A percentile compares a stretch with the other conserved stretches of the same genome.
Evolutionary conservation across 2,113 vertebrate species (phyloP).

Genomic region (Chrysemys picta): DNA sequence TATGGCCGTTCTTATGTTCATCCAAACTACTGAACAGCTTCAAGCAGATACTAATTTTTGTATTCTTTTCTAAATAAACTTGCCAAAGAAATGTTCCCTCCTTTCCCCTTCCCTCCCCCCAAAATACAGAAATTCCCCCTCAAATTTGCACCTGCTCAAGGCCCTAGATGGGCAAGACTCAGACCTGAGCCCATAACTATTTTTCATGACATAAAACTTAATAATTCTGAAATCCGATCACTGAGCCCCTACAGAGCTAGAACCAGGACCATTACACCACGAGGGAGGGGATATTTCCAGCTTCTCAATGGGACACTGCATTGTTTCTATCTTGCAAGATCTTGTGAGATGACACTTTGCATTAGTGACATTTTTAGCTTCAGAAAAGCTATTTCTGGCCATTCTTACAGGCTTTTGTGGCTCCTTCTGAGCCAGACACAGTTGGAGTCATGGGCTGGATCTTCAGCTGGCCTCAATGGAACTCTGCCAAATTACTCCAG

Average conservation of each 20-base stretch:
- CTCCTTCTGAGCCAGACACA: background rate
- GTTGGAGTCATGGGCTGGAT: background rate
- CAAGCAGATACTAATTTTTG: background rate
- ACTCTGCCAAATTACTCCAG: background rate
- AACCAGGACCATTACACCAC: background rate
- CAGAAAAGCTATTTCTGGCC: slow-evolving; percentile 30
- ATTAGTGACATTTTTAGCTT: slow-evolving; percentile 26
- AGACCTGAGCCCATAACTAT: background rate
- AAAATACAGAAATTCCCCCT: background rate
- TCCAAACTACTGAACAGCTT: background rate
- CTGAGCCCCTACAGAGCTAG: background rate
- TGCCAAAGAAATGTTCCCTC: background rate
- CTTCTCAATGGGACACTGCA: slow-evolving; percentile 8
- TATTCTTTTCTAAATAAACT: background rate
- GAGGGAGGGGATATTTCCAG: slow-evolving; percentile 20
- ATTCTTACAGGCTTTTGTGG: background rate
- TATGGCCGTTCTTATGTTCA: background rate
- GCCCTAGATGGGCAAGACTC: background rate
- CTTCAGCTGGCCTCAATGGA: background rate
- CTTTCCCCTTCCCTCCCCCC: background rate
- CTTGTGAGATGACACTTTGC: slow-evolving; percentile 42
- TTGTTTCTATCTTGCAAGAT: slow-evolving; percentile 40
- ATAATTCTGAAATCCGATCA: background rate
- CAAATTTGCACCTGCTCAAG: background rate
- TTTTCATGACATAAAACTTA: background rate